These are phyloP conservation scores for Leptinotarsa tumamoca DNA, from an alignment of 2,888 invertebrate species.

Conservation along the genomic window DNA sequence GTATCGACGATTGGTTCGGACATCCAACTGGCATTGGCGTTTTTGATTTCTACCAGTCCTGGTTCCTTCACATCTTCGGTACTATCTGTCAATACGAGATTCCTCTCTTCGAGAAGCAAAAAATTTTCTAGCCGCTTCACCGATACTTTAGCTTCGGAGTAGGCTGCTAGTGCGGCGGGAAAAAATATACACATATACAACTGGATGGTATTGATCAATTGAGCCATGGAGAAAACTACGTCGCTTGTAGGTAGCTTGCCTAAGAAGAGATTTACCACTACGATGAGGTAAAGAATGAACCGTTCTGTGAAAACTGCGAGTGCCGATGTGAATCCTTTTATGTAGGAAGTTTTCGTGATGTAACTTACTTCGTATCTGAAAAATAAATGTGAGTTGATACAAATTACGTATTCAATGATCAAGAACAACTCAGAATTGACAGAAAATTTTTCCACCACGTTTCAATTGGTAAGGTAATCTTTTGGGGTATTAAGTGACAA, in stretches of 20 bases:
- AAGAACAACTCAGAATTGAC: too few species aligned
- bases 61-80: neutral
- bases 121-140: slow-evolving; percentile 54
- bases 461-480: too few species aligned
- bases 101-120: slow-evolving; percentile 51
- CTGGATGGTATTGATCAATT: slow-evolving; percentile 81
- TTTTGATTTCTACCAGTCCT: slow-evolving; percentile 49
- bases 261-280: slow-evolving; percentile 80
- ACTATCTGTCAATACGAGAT: neutral
- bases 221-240: slow-evolving; percentile 81
- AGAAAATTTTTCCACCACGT: too few species aligned
- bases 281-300: slow-evolving; percentile 83
- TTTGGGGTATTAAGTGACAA: too few species aligned
- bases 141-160: slow-evolving; percentile 57
- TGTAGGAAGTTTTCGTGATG: slow-evolving; percentile 75
- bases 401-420: too few species aligned
- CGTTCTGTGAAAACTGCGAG: slow-evolving; percentile 85
- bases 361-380: slow-evolving; percentile 73
- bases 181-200: slow-evolving; percentile 57
- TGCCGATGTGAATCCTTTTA: slow-evolving; percentile 75
- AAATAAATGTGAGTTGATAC: neutral
- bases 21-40: slow-evolving; percentile 55
- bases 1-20: slow-evolving; percentile 60
- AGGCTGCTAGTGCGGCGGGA: slow-evolving; percentile 53
- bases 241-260: slow-evolving; percentile 71